Evolutionary conservation across 2,888 invertebrate genomes (phyloP).

Genomic region (Heteropelma amictum): DNA sequence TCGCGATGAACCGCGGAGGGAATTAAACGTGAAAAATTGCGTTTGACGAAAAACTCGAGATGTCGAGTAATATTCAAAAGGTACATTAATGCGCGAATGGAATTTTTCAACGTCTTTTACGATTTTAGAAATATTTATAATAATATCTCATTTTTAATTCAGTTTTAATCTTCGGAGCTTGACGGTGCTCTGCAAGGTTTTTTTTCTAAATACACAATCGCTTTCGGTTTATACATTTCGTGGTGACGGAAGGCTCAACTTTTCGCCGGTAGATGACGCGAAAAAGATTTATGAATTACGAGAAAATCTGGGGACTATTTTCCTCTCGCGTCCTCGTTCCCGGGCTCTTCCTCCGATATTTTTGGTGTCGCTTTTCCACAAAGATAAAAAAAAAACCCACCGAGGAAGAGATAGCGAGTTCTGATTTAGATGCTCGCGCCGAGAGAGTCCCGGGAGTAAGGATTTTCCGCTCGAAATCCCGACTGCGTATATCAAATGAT

Average conservation of each 20-base stretch:
- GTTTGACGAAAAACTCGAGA: no score
- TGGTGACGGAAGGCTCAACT: conserved; percentile 30
- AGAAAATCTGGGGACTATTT: conserved; percentile 40
- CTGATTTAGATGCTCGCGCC: conserved; percentile 49
- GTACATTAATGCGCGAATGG: no score
- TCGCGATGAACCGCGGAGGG: no score
- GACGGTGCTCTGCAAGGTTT: background rate
- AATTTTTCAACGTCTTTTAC: no score
- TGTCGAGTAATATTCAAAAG: no score
- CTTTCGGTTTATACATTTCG: background rate
- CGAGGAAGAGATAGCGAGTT: conserved; percentile 12
- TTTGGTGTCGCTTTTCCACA: conserved; percentile 32
- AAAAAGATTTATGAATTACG: conserved; percentile 54
- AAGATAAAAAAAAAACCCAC: conserved; percentile 42
- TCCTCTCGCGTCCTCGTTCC: conserved; percentile 3
- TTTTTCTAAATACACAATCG: conserved; percentile 8
- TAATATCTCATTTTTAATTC: no score
- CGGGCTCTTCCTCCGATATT: conserved; percentile 30
- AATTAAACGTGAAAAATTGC: conserved; percentile 11
- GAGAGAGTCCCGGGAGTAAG: conserved; percentile 26
- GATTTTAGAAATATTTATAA: no score
- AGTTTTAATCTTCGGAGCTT: no score
- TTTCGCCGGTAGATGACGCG: conserved; percentile 28
- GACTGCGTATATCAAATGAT: conserved; percentile 52
- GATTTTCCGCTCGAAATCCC: conserved; percentile 50